Conservation (phyloP, 2,113 vertebrate genomes). For the Gnathonemus longibarbis region DNA sequence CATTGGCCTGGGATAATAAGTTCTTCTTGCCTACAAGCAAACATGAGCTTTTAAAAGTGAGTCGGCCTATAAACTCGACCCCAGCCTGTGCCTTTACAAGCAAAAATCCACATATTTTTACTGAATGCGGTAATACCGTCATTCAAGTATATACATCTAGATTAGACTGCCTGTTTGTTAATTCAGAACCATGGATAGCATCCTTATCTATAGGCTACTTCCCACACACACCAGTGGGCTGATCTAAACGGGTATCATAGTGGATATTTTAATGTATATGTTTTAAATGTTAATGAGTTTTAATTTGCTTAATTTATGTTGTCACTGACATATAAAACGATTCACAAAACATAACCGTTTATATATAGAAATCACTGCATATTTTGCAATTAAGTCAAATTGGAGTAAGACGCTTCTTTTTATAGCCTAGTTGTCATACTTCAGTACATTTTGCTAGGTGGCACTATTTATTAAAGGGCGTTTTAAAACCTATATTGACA, state of each 20-base stretch:
- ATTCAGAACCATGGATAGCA: conserved; percentile 25
- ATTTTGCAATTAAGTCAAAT: not conserved
- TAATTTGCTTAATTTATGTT: not conserved
- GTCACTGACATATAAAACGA: not conserved
- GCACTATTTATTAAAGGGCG: conserved; percentile 34
- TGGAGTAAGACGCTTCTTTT: not conserved
- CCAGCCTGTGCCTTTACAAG: not conserved
- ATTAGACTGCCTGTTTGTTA: not conserved
- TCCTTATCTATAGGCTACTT: not conserved
- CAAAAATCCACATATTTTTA: not conserved
- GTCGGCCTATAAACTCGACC: not conserved
- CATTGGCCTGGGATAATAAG: not conserved
- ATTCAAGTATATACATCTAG: not conserved
- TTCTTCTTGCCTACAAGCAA: not conserved
- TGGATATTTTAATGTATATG: not conserved
- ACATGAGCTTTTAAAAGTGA: not conserved
- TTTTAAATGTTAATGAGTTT: not conserved
- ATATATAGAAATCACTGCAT: not conserved
- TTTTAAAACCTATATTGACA: not conserved
- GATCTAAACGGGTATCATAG: not conserved
- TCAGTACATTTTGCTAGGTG: conserved; percentile 31
- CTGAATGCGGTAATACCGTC: not conserved
- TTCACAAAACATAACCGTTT: not conserved
- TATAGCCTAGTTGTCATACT: not conserved
- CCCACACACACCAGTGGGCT: not conserved